These are phyloP conservation scores for Leptinotarsa haldemani DNA, from an alignment of 2,888 invertebrate species.

Conservation along the genomic window DNA sequence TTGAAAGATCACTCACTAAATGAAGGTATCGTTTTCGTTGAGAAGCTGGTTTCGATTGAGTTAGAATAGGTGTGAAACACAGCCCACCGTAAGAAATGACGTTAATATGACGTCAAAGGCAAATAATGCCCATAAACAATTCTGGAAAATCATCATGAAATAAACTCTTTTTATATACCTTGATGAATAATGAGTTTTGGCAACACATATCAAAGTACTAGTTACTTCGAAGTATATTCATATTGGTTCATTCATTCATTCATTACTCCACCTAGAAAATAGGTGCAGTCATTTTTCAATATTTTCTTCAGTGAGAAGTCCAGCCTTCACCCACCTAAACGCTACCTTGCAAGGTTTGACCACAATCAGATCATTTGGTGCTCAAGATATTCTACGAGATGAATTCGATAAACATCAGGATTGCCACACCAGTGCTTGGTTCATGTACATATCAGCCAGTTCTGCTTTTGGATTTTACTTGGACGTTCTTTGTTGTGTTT, in stretches of 20 bases:
- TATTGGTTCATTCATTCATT: not conserved
- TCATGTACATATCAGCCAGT: slow-evolving; percentile 74
- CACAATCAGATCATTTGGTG: slow-evolving; percentile 82
- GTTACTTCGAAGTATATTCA: not conserved
- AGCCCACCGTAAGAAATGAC: no score
- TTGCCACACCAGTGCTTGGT: slow-evolving; percentile 76
- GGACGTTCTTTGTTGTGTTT: slow-evolving; percentile 74
- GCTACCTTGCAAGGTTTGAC: slow-evolving; percentile 83
- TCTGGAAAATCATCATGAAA: no score
- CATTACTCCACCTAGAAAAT: not conserved
- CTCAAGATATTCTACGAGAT: slow-evolving; percentile 73
- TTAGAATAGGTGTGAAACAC: no score
- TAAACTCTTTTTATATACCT: no score
- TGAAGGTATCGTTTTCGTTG: no score
- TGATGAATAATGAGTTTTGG: no score
- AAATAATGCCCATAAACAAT: no score
- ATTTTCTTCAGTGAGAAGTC: slow-evolving; percentile 77
- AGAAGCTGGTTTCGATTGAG: no score
- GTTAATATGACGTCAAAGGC: no score
- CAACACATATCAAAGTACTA: not conserved
- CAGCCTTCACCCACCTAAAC: slow-evolving; percentile 85
- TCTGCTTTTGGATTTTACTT: slow-evolving; percentile 76
- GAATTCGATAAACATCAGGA: slow-evolving; percentile 72
- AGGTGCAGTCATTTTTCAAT: slow-evolving; percentile 22
- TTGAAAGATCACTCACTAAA: no score